phyloP scores from a whole-genome alignment of 2,888 invertebrate genomes.

The Drosophila multiciliata region DNA sequence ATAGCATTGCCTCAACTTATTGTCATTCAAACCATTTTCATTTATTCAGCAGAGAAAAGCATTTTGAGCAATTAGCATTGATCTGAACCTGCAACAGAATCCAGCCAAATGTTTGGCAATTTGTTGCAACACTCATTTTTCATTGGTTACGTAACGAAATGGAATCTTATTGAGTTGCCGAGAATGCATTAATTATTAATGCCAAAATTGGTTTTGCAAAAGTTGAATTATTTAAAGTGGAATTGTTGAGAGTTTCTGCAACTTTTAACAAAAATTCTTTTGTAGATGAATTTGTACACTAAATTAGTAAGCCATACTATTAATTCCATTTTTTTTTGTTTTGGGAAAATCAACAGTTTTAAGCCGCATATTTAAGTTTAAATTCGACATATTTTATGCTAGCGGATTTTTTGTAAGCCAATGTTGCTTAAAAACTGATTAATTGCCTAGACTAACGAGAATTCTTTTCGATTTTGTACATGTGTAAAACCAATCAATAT shows the following conservation, averaged over 20 bases:
- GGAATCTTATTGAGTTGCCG: conserved; percentile 59
- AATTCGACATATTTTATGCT: background rate
- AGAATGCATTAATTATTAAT: conserved; percentile 21
- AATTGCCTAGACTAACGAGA: conserved; percentile 3
- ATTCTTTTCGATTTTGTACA: background rate
- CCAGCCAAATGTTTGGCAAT: background rate
- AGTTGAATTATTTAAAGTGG: background rate
- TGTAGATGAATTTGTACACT: background rate
- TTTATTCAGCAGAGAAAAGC: conserved; percentile 46
- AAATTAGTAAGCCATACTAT: background rate
- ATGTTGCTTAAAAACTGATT: conserved; percentile 10
- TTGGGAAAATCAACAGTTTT: background rate
- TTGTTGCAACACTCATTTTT: conserved; percentile 27
- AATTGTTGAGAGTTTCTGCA: background rate
- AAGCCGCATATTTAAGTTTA: background rate
- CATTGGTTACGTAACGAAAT: conserved; percentile 23
- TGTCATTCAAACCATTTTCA: conserved; percentile 24
- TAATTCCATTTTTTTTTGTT: background rate
- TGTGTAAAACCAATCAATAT: conserved; percentile 19
- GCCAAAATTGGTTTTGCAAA: conserved; percentile 1
- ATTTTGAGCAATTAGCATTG: conserved; percentile 75
- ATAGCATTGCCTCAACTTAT: conserved; percentile 7
- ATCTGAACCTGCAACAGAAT: conserved; percentile 16
- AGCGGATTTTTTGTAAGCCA: background rate
- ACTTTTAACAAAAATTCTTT: background rate